Percentiles rank a stretch among this genome's conserved stretches.
These are phyloP conservation scores for Drosophila lutescens DNA, from an alignment of 2,888 invertebrate genomes.

Conservation along the genomic window DNA sequence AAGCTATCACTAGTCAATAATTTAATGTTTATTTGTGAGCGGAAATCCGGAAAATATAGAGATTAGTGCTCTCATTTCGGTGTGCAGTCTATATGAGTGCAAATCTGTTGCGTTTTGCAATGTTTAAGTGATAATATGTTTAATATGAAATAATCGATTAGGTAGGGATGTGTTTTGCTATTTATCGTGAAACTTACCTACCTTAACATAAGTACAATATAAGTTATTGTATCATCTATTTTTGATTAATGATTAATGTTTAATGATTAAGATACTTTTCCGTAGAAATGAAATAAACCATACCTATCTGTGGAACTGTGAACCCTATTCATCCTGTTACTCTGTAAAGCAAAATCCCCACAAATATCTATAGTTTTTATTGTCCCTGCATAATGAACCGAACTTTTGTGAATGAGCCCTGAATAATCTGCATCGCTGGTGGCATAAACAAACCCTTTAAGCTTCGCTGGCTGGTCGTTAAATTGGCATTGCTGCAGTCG, in stretches of 20 bases:
- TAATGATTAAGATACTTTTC: too few relatives aligned
- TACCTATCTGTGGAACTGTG: too few relatives aligned
- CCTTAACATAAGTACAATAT: too few relatives aligned
- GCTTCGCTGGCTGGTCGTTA: neutral
- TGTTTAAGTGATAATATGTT: neutral
- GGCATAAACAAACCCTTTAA: slow-evolving; percentile 19
- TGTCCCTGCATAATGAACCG: slow-evolving; percentile 20
- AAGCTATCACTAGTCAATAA: slow-evolving; percentile 25
- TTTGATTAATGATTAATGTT: too few relatives aligned
- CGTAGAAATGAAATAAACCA: too few relatives aligned
- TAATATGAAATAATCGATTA: too few relatives aligned
- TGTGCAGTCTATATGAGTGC: neutral
- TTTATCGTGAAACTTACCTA: too few relatives aligned
- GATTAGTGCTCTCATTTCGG: slow-evolving; percentile 4
- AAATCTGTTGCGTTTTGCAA: neutral
- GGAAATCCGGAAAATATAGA: neutral
- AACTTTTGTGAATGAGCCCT: neutral
- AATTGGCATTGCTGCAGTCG: neutral
- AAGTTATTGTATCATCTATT: too few relatives aligned
- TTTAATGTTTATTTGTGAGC: neutral
- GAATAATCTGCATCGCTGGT: neutral
- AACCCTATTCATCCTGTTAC: too few relatives aligned
- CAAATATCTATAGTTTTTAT: slow-evolving; percentile 5
- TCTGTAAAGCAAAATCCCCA: neutral
- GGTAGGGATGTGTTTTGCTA: too few relatives aligned